Percentiles rank a stretch among this genome's conserved stretches.
These are phyloP conservation scores for Danaus chrysippus DNA, from an alignment of 2,888 invertebrate species.

Conservation along the genomic window DNA sequence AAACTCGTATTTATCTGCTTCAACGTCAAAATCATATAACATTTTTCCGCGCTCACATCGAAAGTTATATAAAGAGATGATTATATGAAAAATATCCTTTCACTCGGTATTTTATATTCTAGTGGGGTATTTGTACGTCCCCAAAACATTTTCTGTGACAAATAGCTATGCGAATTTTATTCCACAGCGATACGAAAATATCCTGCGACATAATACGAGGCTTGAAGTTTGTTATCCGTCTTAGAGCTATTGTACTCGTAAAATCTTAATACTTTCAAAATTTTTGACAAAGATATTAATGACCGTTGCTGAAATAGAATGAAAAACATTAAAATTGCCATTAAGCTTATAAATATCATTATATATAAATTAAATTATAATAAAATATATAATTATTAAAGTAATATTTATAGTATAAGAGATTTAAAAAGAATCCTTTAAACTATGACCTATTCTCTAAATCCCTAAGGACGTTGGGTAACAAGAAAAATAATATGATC, in stretches of 20 bases:
- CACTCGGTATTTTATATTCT: conserved; percentile 7
- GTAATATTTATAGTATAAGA: no score
- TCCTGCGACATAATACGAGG: conserved; percentile 3
- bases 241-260: background rate
- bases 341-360: no score
- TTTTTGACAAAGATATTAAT: no score
- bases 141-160: conserved; percentile 7
- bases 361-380: no score
- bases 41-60: background rate
- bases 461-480: no score
- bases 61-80: conserved; percentile 7
- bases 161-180: conserved; percentile 8
- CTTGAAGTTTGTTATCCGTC: conserved; percentile 1
- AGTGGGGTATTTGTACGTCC: conserved; percentile 7
- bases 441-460: no score
- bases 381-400: no score
- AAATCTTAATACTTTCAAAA: background rate
- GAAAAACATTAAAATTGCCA: no score
- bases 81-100: conserved; percentile 3
- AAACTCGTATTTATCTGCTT: background rate
- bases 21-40: background rate
- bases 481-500: no score
- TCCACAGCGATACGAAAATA: conserved; percentile 7
- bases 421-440: no score
- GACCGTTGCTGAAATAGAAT: no score